Conservation (phyloP, 2,888 invertebrate species). For the Brachylomia viminalis region DNA sequence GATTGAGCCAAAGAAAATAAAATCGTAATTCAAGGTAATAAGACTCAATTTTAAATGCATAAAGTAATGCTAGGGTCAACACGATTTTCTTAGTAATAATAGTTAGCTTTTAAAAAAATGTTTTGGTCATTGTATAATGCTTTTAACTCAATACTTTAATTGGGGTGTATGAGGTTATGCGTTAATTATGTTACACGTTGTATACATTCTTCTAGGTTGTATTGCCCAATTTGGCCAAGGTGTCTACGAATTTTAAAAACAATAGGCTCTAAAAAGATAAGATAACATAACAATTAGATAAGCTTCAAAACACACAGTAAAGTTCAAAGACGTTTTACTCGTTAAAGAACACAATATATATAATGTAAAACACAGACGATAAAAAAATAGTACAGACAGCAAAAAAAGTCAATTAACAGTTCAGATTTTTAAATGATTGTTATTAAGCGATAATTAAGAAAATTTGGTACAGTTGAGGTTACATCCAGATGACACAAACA, state of each 20-base stretch:
- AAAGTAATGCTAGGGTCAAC: no score
- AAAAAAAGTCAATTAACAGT: background rate
- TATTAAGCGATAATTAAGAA: background rate
- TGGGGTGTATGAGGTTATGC: no score
- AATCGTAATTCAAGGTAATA: no score
- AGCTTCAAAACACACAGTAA: slow-evolving; percentile 26
- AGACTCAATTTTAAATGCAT: no score
- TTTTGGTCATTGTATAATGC: no score
- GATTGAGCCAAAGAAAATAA: no score
- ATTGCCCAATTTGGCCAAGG: slow-evolving; percentile 39
- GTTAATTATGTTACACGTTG: no score
- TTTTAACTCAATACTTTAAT: no score
- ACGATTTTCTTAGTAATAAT: no score
- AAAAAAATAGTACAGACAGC: background rate
- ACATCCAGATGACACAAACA: background rate
- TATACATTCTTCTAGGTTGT: background rate
- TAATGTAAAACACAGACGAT: background rate
- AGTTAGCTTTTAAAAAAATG: no score
- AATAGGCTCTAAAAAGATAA: slow-evolving; percentile 44
- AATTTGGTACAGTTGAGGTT: background rate
- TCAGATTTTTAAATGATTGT: background rate
- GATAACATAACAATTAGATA: slow-evolving; percentile 25
- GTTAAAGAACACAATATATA: slow-evolving; percentile 20
- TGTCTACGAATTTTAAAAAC: slow-evolving; percentile 38
- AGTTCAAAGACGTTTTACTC: slow-evolving; percentile 30